These are phyloP conservation scores for Colletes gigas DNA, from an alignment of 1,140 invertebrate species.

Conservation along the genomic window DNA sequence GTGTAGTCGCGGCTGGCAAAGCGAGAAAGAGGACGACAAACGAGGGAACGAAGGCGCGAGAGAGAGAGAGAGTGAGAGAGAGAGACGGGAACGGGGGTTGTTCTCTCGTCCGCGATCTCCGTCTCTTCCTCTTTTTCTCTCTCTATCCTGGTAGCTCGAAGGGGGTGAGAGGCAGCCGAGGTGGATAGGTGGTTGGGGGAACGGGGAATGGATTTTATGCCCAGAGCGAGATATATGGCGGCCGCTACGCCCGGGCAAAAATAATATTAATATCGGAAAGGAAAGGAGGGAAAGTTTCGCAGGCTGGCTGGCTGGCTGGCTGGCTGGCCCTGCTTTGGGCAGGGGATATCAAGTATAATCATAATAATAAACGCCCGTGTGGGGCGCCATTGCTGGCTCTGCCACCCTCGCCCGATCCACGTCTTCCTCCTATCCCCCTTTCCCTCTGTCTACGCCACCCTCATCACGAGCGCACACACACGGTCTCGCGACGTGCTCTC, in stretches of 20 bases:
- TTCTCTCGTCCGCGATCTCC: slow-evolving; percentile 63
- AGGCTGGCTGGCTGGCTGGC: slow-evolving; percentile 73
- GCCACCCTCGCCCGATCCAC: slow-evolving; percentile 64
- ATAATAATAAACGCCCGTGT: slow-evolving; percentile 81
- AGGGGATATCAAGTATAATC: slow-evolving; percentile 81
- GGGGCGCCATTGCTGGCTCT: slow-evolving; percentile 77
- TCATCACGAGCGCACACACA: slow-evolving; percentile 57
- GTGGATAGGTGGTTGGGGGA: slow-evolving; percentile 73
- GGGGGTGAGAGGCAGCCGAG: slow-evolving; percentile 70
- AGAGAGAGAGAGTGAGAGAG: slow-evolving; percentile 9
- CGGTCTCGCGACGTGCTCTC: background rate
- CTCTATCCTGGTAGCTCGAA: slow-evolving; percentile 59
- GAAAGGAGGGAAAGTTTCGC: slow-evolving; percentile 80
- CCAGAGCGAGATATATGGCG: slow-evolving; percentile 81
- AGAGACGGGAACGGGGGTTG: slow-evolving; percentile 46
- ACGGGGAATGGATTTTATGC: slow-evolving; percentile 81
- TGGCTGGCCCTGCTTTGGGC: slow-evolving; percentile 79
- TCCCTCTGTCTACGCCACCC: slow-evolving; percentile 48
- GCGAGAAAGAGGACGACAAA: slow-evolving; percentile 34
- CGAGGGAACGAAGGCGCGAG: slow-evolving; percentile 14
- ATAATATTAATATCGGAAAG: slow-evolving; percentile 82
- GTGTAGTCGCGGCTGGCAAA: slow-evolving; percentile 47
- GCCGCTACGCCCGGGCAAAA: slow-evolving; percentile 81
- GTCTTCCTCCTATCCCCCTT: slow-evolving; percentile 52
- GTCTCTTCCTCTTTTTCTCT: slow-evolving; percentile 60